Evolutionary conservation across 1,140 invertebrate species (phyloP).

Genomic region (Akabosia matsudoensis): DNA sequence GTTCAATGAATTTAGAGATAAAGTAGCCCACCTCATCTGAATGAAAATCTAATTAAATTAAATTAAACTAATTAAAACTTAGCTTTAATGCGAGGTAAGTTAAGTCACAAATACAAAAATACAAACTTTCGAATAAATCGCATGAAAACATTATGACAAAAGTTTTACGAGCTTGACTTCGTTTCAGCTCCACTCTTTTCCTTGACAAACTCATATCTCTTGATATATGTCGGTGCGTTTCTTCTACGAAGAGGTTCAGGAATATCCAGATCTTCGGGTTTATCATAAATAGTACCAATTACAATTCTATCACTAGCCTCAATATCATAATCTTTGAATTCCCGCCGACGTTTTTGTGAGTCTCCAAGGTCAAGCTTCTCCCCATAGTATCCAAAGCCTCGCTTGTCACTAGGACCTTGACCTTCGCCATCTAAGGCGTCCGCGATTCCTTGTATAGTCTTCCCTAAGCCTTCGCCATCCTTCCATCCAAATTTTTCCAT

Average conservation of each 20-base stretch:
- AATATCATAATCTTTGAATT: conserved; percentile 22
- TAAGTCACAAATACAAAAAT: too few species aligned
- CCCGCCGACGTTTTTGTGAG: conserved; percentile 4
- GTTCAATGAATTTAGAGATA: too few species aligned
- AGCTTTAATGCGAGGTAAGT: too few species aligned
- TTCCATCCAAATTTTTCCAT: conserved; percentile 60
- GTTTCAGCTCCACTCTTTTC: neutral
- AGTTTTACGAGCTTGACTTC: too few species aligned
- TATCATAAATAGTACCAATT: conserved; percentile 46
- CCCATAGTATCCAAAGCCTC: conserved; percentile 45
- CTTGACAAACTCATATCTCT: conserved; percentile 33
- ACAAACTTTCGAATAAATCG: too few species aligned
- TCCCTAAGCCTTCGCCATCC: conserved; percentile 58
- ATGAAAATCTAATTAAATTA: too few species aligned
- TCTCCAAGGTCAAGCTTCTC: conserved; percentile 35
- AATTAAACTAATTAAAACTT: too few species aligned
- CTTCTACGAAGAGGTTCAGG: conserved; percentile 34
- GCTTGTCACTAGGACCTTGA: conserved; percentile 37
- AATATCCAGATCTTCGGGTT: conserved; percentile 37
- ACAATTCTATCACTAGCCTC: conserved; percentile 29
- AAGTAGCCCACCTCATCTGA: too few species aligned
- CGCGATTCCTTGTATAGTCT: conserved; percentile 45
- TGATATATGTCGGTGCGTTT: conserved; percentile 38
- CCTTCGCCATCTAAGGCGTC: conserved; percentile 46
- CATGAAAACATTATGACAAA: too few species aligned